Conservation (phyloP, 2,113 vertebrate genomes). For the Panthera tigris region DNA sequence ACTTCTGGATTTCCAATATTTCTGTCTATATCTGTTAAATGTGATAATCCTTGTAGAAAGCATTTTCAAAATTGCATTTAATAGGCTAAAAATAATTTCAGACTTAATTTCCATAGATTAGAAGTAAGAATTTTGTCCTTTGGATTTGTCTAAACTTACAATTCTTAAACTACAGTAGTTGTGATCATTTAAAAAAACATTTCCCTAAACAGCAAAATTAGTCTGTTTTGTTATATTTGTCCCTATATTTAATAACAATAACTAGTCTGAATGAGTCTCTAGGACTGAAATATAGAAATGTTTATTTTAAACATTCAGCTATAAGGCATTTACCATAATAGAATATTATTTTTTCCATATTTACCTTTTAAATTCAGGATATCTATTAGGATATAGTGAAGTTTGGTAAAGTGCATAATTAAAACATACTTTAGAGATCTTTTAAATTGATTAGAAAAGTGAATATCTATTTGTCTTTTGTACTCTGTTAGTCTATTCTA, state of each 20-base stretch:
- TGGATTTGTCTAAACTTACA: not conserved
- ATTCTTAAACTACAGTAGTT: not conserved
- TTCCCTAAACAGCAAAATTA: not conserved
- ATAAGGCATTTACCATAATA: not conserved
- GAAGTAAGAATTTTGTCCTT: not conserved
- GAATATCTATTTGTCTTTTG: not conserved
- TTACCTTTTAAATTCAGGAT: not conserved
- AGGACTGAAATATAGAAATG: not conserved
- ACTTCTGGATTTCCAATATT: not conserved
- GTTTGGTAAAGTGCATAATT: not conserved
- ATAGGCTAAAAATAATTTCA: constrained; percentile 12
- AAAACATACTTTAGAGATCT: not conserved
- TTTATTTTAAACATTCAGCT: not conserved
- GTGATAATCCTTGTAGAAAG: not conserved
- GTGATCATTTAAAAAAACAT: constrained; percentile 17
- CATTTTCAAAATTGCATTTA: constrained; percentile 32
- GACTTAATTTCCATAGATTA: not conserved
- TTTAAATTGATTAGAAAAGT: constrained; percentile 11
- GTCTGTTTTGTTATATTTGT: not conserved
- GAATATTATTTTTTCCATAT: not conserved
- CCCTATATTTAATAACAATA: not conserved
- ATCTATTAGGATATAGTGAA: not conserved
- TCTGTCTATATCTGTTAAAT: constrained; percentile 1
- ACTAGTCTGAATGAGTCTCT: not conserved
- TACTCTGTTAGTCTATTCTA: not conserved